A percentile compares a stretch with the other conserved stretches of the same genome.
phyloP scores from a whole-genome alignment of 2,888 invertebrate species.

The Idaea dimidiata region DNA sequence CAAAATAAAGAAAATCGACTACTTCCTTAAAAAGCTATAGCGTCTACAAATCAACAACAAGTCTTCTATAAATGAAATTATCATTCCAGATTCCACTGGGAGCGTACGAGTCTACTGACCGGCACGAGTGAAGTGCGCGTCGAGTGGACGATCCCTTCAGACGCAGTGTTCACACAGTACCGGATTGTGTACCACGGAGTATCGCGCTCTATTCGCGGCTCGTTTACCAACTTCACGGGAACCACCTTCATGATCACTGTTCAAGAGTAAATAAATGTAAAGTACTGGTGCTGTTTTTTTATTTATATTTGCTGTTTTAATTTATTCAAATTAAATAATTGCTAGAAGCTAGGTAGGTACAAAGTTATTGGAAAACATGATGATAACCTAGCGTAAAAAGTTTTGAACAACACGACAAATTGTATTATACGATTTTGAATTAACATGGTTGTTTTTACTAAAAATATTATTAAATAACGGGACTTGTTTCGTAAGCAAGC shows the following conservation, averaged over 20 bases:
- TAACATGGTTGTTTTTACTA: too few species aligned
- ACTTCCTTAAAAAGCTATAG: too few species aligned
- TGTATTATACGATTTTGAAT: too few species aligned
- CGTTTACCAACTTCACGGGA: conserved; percentile 83
- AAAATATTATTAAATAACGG: too few species aligned
- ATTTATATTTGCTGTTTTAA: background rate
- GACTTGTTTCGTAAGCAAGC: too few species aligned
- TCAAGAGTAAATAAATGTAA: conserved; percentile 5
- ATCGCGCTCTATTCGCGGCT: conserved; percentile 83
- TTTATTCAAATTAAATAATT: too few species aligned
- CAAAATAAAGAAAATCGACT: too few species aligned
- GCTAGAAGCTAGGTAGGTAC: too few species aligned
- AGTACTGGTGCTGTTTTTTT: background rate
- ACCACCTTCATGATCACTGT: conserved; percentile 73
- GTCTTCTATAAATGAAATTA: background rate
- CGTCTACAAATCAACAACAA: too few species aligned
- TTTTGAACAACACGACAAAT: too few species aligned
- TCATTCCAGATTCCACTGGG: conserved; percentile 88
- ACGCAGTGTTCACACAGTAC: conserved; percentile 85
- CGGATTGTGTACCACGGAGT: conserved; percentile 90
- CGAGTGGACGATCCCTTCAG: conserved; percentile 87
- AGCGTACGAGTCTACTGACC: conserved; percentile 83
- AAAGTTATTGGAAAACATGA: too few species aligned
- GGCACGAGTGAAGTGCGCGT: conserved; percentile 89
- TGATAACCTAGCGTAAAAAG: background rate